Evolutionary conservation across 2,888 invertebrate genomes (phyloP).

Genomic region (Saturnia pavonia): DNA sequence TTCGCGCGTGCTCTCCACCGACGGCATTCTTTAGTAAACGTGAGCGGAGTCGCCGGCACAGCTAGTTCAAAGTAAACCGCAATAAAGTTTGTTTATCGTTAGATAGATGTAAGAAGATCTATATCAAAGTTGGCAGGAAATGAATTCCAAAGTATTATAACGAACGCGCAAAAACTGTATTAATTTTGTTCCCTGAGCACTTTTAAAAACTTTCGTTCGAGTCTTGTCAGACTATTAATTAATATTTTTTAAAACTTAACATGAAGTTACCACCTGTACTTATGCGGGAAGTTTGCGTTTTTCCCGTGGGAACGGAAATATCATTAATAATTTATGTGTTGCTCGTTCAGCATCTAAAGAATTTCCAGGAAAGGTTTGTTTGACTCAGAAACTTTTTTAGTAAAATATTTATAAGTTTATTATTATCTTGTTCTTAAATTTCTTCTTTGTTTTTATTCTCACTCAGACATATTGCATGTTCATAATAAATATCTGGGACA

Average conservation of each 20-base stretch:
- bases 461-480: neutral
- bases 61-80: neutral
- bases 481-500: too few relatives aligned
- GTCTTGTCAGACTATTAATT: conserved; percentile 16
- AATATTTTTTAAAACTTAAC: conserved; percentile 13
- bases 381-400: neutral
- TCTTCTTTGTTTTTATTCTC: neutral
- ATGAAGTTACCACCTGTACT: conserved; percentile 14
- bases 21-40: neutral
- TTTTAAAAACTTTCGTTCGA: conserved; percentile 6
- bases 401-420: conserved; percentile 11
- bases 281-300: conserved; percentile 28
- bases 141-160: neutral
- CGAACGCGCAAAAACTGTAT: conserved; percentile 1
- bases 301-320: conserved; percentile 24
- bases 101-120: neutral
- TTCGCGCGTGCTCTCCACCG: too few relatives aligned
- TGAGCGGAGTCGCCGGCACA: neutral
- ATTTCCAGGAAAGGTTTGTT: neutral
- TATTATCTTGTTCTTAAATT: neutral
- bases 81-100: neutral
- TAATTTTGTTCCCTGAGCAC: conserved; percentile 1
- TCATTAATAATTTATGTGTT: conserved; percentile 39
- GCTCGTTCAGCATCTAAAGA: conserved; percentile 25
- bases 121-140: neutral